Percentiles rank a stretch among this genome's conserved stretches.
Conservation (phyloP, 2,113 vertebrate species). For the Helogale parvula region DNA sequence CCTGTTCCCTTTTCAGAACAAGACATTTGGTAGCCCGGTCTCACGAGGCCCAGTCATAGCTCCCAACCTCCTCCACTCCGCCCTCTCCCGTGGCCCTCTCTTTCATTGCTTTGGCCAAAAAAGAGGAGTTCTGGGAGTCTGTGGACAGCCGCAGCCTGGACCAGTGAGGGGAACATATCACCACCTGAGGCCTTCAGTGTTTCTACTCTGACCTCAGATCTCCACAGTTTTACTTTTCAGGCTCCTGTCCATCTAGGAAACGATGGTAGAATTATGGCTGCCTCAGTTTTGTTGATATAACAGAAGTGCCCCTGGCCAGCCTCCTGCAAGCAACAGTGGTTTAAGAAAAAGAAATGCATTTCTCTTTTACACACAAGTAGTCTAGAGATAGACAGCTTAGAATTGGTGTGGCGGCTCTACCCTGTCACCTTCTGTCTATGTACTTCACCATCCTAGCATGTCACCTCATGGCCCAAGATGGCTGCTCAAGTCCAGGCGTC, state of each 20-base stretch:
- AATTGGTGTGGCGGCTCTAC: not conserved
- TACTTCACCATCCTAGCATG: not conserved
- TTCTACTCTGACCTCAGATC: not conserved
- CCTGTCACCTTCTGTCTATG: not conserved
- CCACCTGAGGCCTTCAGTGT: not conserved
- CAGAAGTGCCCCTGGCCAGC: not conserved
- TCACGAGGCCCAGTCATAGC: constrained; percentile 78
- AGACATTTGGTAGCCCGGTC: constrained; percentile 80
- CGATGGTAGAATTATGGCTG: not conserved
- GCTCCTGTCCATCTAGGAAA: not conserved
- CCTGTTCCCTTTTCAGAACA: constrained; percentile 83
- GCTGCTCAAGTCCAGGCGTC: not conserved
- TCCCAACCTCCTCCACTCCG: constrained; percentile 73
- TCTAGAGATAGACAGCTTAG: not conserved
- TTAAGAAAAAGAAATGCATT: not conserved
- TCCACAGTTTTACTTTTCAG: not conserved
- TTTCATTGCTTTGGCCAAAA: constrained; percentile 61
- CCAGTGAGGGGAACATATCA: not conserved
- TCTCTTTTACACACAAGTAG: not conserved
- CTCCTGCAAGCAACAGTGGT: not conserved
- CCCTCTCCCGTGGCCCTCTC: constrained; percentile 62
- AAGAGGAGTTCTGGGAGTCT: not conserved
- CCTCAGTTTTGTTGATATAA: not conserved
- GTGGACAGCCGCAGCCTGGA: not conserved
- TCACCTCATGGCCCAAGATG: not conserved